Evolutionary conservation across 2,113 vertebrate species (phyloP).

Genomic region (Podilymbus podiceps): DNA sequence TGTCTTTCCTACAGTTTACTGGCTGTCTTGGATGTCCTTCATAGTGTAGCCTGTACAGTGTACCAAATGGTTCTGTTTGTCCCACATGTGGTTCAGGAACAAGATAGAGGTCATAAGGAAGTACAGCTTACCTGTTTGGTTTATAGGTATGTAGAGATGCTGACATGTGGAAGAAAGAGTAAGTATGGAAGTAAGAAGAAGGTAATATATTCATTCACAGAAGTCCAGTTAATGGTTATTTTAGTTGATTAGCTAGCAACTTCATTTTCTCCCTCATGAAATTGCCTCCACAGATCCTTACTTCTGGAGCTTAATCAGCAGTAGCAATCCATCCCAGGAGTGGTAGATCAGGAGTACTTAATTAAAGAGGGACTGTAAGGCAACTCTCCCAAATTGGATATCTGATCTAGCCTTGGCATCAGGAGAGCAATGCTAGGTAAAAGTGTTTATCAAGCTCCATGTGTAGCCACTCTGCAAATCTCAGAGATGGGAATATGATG

Average conservation of each 20-base stretch:
- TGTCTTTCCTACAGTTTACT: background rate
- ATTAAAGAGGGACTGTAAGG: conserved; percentile 72
- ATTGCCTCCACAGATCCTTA: conserved; percentile 59
- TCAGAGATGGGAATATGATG: conserved; percentile 66
- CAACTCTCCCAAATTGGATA: conserved; percentile 67
- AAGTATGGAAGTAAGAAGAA: background rate
- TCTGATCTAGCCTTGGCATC: conserved; percentile 68
- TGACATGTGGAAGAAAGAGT: background rate
- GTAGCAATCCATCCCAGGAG: conserved; percentile 63
- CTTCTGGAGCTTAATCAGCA: conserved; percentile 69
- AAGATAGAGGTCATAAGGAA: background rate
- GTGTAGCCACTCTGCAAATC: conserved; percentile 61
- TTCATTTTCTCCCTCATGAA: conserved; percentile 62
- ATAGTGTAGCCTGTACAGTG: background rate
- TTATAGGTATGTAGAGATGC: background rate
- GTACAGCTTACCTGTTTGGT: background rate
- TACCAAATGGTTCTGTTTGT: background rate
- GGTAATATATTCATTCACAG: background rate
- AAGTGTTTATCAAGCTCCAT: conserved; percentile 62
- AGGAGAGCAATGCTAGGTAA: conserved; percentile 64
- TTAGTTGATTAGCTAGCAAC: conserved; percentile 58
- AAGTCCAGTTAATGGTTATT: conserved; percentile 52
- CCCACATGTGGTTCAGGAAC: background rate
- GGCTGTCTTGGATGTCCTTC: background rate
- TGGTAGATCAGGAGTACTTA: conserved; percentile 65